Base-by-base conservation (phyloP, 2,113 vertebrate genomes). In the Corythornis vintsioides region DNA sequence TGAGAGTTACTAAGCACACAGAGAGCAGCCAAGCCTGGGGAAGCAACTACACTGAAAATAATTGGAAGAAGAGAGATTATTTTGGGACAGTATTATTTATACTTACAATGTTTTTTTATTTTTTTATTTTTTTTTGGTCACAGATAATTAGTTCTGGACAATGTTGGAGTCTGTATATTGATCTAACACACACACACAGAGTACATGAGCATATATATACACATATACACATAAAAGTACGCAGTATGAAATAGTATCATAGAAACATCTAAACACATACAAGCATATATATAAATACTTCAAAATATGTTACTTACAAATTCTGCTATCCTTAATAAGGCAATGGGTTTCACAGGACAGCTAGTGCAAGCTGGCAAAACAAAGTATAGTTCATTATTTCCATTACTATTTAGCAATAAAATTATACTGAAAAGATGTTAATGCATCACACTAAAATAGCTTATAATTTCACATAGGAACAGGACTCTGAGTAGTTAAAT, bases 401-500 rank as follows among this genome's bases (percentile, higher is more conserved):
- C 25, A 15, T 89, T 22, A 53, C 38, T 87, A 10, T 83, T 26
- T 21, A 24, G 55, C 43, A 71, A 45, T 89, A 89, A 90, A 61
- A 25, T 63, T 76, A 53, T 31, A 71, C 50, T 76, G 86, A 92
- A 61, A 87, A 73, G 15, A 88, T 33, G 29, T 65, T 84, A 94
- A 75, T 50, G 31, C 38, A 43, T 42, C 13, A 38, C 52, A 63
- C 64, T 83, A 59, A 92, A 95, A 87, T 75, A 89, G 50, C 33
- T 83, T 89, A 70, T 60, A 82, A 53, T 94, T 93, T 91, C 55
- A 89, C 33, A 87, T 33, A 79, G 29, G 74, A 76, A 60, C 59
- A 89, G 55, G 81, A 78, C 71, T 90, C 17, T 82, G 45, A 82
- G 63, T 77, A 82, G 81, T 95, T 95, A 94, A 95, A 92, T 95